Evolutionary conservation across 35 echinoderm and acorn worm genomes (phyloP).

Genomic region (Stichopus chloronotus): DNA sequence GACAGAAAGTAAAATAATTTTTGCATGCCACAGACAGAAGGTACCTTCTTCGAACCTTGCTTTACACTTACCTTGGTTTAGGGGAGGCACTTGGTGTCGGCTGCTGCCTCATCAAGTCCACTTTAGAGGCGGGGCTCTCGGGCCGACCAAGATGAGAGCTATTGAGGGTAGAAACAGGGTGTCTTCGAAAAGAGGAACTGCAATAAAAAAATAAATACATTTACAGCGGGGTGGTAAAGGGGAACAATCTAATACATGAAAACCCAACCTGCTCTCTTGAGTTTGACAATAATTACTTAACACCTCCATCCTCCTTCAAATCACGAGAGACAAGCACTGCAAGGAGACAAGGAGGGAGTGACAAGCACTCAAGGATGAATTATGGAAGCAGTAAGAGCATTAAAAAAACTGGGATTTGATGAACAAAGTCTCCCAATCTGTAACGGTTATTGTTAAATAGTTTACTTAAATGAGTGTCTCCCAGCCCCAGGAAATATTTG

Average conservation of each 20-base stretch:
- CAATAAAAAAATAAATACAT: background rate
- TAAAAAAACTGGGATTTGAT: no score
- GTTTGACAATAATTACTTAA: background rate
- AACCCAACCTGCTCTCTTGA: background rate
- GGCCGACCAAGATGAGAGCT: conserved; percentile 18
- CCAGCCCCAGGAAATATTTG: no score
- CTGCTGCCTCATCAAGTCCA: conserved; percentile 43
- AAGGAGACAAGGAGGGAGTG: no score
- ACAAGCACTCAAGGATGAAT: no score
- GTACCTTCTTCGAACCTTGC: no score
- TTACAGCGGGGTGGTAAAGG: background rate
- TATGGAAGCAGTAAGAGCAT: no score
- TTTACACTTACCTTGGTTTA: conserved; percentile 20
- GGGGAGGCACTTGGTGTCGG: conserved; percentile 39
- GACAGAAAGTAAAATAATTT: no score
- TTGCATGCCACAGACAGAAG: no score
- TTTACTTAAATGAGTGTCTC: no score
- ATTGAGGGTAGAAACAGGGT: conserved; percentile 26
- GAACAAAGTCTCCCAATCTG: no score
- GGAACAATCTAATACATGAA: background rate
- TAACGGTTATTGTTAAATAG: no score
- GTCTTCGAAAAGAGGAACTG: conserved; percentile 40
- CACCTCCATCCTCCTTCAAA: background rate
- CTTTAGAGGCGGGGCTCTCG: conserved; percentile 29
- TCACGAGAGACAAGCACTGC: no score